A percentile compares a stretch with the other conserved stretches of the same genome.
These are phyloP conservation scores for Motacilla alba DNA, from an alignment of 2,113 vertebrate genomes.

Conservation along the genomic window DNA sequence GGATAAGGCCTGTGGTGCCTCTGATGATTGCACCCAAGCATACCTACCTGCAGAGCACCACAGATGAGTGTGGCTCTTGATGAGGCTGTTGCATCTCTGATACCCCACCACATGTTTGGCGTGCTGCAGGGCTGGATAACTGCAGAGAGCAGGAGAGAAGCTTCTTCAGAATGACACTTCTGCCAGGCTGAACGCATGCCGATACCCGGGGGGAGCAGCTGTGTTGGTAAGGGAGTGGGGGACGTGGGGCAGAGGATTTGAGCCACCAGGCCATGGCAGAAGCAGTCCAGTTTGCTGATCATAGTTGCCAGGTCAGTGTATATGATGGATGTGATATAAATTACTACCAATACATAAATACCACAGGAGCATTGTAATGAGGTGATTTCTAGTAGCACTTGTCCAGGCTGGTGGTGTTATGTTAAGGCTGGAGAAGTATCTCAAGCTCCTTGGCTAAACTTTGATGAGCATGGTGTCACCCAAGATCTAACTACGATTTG, in stretches of 20 bases:
- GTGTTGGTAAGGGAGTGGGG: not conserved
- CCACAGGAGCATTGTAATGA: slow-evolving; percentile 46
- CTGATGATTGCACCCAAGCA: not conserved
- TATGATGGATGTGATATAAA: slow-evolving; percentile 3
- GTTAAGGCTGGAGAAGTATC: slow-evolving; percentile 11
- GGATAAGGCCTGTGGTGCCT: not conserved
- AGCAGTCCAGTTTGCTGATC: not conserved
- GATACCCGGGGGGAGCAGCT: not conserved
- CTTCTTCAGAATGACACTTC: not conserved
- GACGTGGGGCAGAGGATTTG: not conserved
- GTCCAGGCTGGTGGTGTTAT: slow-evolving; percentile 37
- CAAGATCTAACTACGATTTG: not conserved
- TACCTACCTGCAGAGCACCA: not conserved
- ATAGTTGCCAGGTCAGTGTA: not conserved
- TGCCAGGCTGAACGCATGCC: not conserved
- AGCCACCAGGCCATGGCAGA: not conserved
- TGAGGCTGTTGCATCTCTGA: not conserved
- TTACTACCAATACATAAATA: slow-evolving; percentile 28
- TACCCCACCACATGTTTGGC: not conserved
- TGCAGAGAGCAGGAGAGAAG: not conserved
- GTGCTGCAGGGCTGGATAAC: not conserved
- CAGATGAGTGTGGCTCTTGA: not conserved
- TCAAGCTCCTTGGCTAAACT: slow-evolving; percentile 16
- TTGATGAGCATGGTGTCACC: not conserved
- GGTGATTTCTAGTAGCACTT: slow-evolving; percentile 39